Base-by-base conservation (phyloP, 2,888 invertebrate species). In the Gandaritis pyraliata region DNA sequence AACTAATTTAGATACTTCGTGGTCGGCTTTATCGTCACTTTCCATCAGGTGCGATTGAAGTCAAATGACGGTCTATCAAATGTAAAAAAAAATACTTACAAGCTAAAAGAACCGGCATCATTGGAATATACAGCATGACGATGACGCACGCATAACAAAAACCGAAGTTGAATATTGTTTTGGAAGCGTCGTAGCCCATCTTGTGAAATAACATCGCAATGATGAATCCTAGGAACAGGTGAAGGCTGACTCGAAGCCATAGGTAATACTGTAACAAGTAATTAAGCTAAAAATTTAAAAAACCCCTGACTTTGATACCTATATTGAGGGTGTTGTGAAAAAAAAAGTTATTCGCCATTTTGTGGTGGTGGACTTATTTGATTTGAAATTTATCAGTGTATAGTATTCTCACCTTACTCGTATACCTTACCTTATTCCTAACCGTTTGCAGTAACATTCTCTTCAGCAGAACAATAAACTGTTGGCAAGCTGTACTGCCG, bases 121-220 rank as follows among this genome's bases (percentile, higher is more conserved):
- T 95, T 0, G 97, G 96, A 54, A 96, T 93, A 78, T 96, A 97
- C 75, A 97, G 93, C 85, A 96, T 96, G 30, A 95, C 95, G 65
- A 97, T 96, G 15, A 95, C 92, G 64, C 96, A 95, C 0, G 96
- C 95, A 77, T 96, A 97, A 74, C 96, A 96, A 80, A 96, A 97
- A 10, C 97, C 97, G 77, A 96, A 97, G 85, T 97, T 97, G 81
- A 96, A 97, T 29, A 97, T 87, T 0, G 96, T 96, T 80, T 96
- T 96, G 0, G 96, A 95, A 0, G 95, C 97, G 72, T 97, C 96
- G 72, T 95, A 94, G 11, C 97, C 97, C 86, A 96, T 95, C 59
- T 94, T 93, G 41, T 93, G 90, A 80, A 95, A 97, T 52, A 97
- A 79, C 3, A 93, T 93, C 0, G 96, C 96, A 11, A 97, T 93